Conservation (phyloP, 1,140 invertebrate species). For the Philopotamus ludificatus region DNA sequence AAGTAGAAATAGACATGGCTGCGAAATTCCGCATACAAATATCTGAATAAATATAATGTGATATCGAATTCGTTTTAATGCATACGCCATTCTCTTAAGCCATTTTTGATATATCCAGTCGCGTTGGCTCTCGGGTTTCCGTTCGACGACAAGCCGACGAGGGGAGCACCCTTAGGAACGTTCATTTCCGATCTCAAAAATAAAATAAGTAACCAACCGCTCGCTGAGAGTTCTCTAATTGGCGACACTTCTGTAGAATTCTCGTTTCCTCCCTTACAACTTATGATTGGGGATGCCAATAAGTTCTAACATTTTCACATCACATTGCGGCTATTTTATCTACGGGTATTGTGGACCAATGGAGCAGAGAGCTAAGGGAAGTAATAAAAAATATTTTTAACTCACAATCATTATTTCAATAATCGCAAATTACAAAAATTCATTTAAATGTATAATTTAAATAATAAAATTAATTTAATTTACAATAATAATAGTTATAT, state of each 20-base stretch:
- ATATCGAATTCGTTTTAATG: no score
- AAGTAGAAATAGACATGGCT: no score
- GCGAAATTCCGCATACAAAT: no score
- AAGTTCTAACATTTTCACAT: slow-evolving; percentile 18
- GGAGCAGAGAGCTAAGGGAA: slow-evolving; percentile 8
- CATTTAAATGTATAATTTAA: no score
- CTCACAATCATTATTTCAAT: slow-evolving; percentile 5
- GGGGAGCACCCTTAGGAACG: slow-evolving; percentile 6
- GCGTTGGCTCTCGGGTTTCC: background rate
- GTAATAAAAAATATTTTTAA: background rate
- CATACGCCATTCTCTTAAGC: no score
- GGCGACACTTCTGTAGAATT: slow-evolving; percentile 25
- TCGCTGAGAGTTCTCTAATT: slow-evolving; percentile 20
- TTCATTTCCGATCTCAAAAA: slow-evolving; percentile 24
- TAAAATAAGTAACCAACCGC: slow-evolving; percentile 23
- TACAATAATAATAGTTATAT: no score
- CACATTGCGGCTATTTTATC: slow-evolving; percentile 11
- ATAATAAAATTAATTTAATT: no score
- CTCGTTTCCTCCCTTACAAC: slow-evolving; percentile 13
- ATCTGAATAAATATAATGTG: no score
- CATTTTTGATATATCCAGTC: no score
- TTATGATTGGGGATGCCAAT: slow-evolving; percentile 26
- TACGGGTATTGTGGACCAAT: background rate
- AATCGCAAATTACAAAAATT: no score
- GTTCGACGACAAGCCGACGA: background rate